These are phyloP conservation scores for Lates calcarifer DNA, from an alignment of 2,113 vertebrate genomes.

Conservation along the genomic window DNA sequence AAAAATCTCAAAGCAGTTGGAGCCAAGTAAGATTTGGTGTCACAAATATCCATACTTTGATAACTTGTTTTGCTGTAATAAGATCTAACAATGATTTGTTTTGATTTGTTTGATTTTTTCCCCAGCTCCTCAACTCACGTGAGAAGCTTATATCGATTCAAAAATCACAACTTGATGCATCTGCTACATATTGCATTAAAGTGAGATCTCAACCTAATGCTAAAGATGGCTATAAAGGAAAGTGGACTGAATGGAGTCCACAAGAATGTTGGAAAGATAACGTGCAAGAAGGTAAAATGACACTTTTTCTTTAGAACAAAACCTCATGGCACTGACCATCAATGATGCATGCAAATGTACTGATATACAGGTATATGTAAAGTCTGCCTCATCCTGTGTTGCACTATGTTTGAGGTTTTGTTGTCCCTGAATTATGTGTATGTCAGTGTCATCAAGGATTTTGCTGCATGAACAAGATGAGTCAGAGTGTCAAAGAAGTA, in stretches of 20 bases:
- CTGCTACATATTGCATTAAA: slow-evolving; percentile 42
- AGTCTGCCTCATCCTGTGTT: background rate
- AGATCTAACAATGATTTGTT: background rate
- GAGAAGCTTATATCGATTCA: accelerated
- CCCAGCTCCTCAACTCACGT: accelerated
- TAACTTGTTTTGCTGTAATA: background rate
- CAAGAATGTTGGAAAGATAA: slow-evolving; percentile 6
- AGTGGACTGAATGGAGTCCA: slow-evolving; percentile 68
- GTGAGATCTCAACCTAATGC: accelerated
- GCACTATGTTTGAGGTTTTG: background rate
- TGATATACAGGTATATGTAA: background rate
- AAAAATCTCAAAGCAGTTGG: background rate
- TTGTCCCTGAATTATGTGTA: background rate
- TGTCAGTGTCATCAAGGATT: background rate
- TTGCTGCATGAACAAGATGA: background rate
- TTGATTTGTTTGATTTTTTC: background rate
- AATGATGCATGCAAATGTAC: background rate
- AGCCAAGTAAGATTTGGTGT: slow-evolving; percentile 26
- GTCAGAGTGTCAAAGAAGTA: background rate
- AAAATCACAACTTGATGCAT: background rate
- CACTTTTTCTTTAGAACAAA: background rate
- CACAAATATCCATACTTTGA: background rate
- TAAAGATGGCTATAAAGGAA: accelerated
- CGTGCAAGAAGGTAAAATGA: slow-evolving; percentile 32
- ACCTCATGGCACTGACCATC: background rate